Evolutionary conservation across 2,888 invertebrate genomes (phyloP), one percentile per base, ranked within the genome.

Genomic region (Caenorhabditis imperialis): DNA sequence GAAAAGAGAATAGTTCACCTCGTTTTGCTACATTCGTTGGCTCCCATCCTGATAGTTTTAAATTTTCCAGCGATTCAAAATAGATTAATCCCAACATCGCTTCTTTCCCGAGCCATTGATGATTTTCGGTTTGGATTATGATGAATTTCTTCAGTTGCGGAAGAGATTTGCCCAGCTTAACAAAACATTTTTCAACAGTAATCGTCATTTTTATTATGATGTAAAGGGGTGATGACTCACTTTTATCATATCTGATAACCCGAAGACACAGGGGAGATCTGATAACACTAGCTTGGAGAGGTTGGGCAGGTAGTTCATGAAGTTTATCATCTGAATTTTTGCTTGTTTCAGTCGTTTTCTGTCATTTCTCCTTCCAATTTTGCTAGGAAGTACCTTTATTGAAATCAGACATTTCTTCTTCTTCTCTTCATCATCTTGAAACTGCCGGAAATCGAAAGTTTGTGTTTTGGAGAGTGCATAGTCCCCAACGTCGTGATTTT

Each of bases 1-100:
- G n/a, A n/a, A n/a, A n/a, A n/a, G n/a, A n/a, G n/a, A n/a, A n/a
- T n/a, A n/a, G n/a, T n/a, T n/a, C 14, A 74, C 74, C 75, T 70
- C 63, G n/a, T 14, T 42, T 50, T 5, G 47, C 40, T 6, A 63
- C 22, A n/a, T n/a, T 30, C 0, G 35, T 12, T 6, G 75, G 60
- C 20, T 74, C 61, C 74, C 74, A 74, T 1, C 57, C 57, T 12
- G 35, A 48, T n/a, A 75, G 3, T 44, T 62, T 63, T 35, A 75
- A 20, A 7, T 53, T 62, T 5, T 53, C 23, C 3, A 75, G 58
- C 6, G 33, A 38, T 44, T 33, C 25, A 27, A 70, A 58, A 27
- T 63, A 75, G 8, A 23, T 47, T 10, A 75, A 48, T 6, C 60
- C 61, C 14, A 62, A n/a, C 1, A 70, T n/a, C 3, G 47, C 54